These are phyloP conservation scores for Danaus plexippus DNA, from an alignment of 1,140 invertebrate species.

Conservation along the genomic window DNA sequence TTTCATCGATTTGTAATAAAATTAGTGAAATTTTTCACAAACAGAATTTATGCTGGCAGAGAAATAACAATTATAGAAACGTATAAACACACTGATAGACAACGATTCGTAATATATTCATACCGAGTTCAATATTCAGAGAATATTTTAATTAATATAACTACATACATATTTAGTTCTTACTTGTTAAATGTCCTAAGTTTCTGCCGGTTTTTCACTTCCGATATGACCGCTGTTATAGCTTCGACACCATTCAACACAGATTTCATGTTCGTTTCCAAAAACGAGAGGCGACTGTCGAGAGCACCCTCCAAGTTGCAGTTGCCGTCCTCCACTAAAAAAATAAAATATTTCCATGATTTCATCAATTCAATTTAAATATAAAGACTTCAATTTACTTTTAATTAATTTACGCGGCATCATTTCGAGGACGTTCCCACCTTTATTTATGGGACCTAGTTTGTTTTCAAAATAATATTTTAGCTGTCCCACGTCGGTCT, in stretches of 20 bases:
- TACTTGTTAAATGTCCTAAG: conserved; percentile 23
- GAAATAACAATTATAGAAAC: too few relatives aligned
- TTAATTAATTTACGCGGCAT: conserved; percentile 5
- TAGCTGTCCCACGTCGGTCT: conserved; percentile 34
- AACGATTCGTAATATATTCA: too few relatives aligned
- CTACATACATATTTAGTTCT: neutral
- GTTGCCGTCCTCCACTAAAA: conserved; percentile 32
- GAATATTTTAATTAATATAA: too few relatives aligned
- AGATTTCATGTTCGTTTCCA: conserved; percentile 42
- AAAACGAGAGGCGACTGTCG: conserved; percentile 33
- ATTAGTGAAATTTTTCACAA: too few relatives aligned
- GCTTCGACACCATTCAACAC: conserved; percentile 42
- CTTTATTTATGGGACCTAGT: conserved; percentile 17
- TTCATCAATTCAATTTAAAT: conserved; percentile 1
- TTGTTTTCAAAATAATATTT: conserved; percentile 34
- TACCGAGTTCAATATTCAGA: too few relatives aligned
- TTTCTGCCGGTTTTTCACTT: conserved; percentile 47
- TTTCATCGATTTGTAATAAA: too few relatives aligned
- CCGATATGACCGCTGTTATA: conserved; percentile 40
- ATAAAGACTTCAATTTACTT: conserved; percentile 6
- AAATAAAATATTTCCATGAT: neutral
- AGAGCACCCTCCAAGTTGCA: conserved; percentile 31
- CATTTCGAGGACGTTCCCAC: conserved; percentile 11
- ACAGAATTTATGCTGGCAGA: too few relatives aligned
- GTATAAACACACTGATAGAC: too few relatives aligned